Percentiles rank a stretch among this genome's conserved stretches.
phyloP scores from a whole-genome alignment of 2,797 vertebrate species.

The Catostomus latipinnis region DNA sequence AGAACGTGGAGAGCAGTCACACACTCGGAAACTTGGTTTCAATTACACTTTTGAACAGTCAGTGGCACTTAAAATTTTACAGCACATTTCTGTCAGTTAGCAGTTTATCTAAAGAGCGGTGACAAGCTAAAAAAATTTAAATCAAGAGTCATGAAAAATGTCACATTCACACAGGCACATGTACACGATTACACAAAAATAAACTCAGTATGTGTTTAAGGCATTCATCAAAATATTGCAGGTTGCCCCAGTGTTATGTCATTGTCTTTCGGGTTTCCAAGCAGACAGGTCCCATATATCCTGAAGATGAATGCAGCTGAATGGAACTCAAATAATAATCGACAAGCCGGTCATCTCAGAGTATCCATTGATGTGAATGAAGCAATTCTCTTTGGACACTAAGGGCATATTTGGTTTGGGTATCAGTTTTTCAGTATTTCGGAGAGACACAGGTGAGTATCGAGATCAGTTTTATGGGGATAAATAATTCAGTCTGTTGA shows the following conservation, averaged over 20 bases:
- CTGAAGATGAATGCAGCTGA: conserved; percentile 38
- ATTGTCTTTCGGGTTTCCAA: conserved; percentile 26
- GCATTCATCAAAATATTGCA: conserved; percentile 98
- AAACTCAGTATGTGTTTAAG: conserved; percentile 85
- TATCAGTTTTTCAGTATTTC: conserved; percentile 81
- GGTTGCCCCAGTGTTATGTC: conserved; percentile 73
- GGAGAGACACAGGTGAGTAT: conserved; percentile 58
- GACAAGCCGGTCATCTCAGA: conserved; percentile 47
- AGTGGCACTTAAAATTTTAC: background rate
- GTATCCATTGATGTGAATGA: conserved; percentile 60
- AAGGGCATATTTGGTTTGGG: conserved; percentile 91
- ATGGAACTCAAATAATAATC: conserved; percentile 72
- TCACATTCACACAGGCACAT: conserved; percentile 54
- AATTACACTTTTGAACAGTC: conserved; percentile 5
- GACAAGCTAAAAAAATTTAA: background rate
- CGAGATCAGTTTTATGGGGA: conserved; percentile 42
- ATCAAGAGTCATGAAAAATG: background rate
- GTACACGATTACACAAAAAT: conserved; percentile 68
- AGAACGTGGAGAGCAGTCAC: conserved; percentile 2
- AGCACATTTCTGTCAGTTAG: conserved; percentile 5
- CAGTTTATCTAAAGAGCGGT: background rate
- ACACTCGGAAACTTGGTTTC: background rate
- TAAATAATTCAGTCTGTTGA: conserved; percentile 60
- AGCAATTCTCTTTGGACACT: conserved; percentile 97
- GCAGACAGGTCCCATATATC: conserved; percentile 40